These are phyloP conservation scores for Scaptomyza hsui DNA, from an alignment of 1,140 invertebrate genomes.

Conservation along the genomic window DNA sequence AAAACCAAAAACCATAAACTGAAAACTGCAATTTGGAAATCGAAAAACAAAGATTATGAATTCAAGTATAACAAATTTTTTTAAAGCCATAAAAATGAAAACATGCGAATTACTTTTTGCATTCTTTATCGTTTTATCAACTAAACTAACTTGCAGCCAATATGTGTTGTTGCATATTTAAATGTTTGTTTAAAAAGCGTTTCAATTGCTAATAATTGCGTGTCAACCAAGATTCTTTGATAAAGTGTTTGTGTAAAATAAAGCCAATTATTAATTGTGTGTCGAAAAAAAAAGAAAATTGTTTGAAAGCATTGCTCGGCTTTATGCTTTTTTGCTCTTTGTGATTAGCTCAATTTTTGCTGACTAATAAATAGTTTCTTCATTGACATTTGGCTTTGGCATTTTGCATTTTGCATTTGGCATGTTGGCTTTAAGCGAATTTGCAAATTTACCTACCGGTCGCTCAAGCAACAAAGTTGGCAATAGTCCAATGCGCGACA, in stretches of 20 bases:
- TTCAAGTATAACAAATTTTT: constrained; percentile 25
- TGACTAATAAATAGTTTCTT: constrained; percentile 42
- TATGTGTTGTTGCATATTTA: constrained; percentile 40
- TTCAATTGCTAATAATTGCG: constrained; percentile 39
- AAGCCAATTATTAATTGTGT: constrained; percentile 57
- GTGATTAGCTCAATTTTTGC: constrained; percentile 24
- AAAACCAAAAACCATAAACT: constrained; percentile 8
- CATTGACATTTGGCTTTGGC: constrained; percentile 39
- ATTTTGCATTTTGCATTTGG: constrained; percentile 53
- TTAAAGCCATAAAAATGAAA: constrained; percentile 39
- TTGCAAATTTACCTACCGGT: constrained; percentile 77
- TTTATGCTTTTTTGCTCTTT: constrained; percentile 22
- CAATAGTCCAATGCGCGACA: constrained; percentile 71
- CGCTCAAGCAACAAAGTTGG: constrained; percentile 67
- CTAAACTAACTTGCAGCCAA: constrained; percentile 77
- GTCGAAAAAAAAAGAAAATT: constrained; percentile 29
- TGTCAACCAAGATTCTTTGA: constrained; percentile 34
- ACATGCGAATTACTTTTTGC: constrained; percentile 49
- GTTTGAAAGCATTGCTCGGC: constrained; percentile 15
- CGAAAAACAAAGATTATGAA: constrained; percentile 7
- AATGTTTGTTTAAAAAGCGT: constrained; percentile 47
- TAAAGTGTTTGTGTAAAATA: constrained; percentile 35
- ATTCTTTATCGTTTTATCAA: constrained; percentile 54
- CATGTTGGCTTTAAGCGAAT: constrained; percentile 52
- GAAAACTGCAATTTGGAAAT: neutral